Evolutionary conservation across 2,113 vertebrate genomes (phyloP).

Genomic region (Coptodon rendalli): DNA sequence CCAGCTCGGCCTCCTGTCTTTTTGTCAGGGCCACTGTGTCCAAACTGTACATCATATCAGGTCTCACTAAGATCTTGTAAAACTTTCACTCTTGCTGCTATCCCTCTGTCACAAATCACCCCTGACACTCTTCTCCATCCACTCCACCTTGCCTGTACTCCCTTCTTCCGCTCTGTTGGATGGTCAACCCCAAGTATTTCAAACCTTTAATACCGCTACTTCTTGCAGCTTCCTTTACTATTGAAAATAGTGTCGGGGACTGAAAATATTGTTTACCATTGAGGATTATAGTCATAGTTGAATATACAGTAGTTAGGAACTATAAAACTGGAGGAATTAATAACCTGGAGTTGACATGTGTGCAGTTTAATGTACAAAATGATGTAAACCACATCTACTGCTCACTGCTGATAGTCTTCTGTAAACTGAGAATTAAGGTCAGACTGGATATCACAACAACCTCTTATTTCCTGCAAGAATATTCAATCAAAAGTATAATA

Average conservation of each 20-base stretch:
- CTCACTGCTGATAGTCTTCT: background rate
- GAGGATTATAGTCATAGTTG: background rate
- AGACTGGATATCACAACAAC: background rate
- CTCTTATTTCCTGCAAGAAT: background rate
- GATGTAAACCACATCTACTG: background rate
- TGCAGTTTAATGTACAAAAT: background rate
- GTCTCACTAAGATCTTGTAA: background rate
- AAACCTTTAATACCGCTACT: background rate
- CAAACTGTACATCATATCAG: background rate
- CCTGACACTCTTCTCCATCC: background rate
- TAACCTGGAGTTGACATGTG: background rate
- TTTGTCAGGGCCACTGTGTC: background rate
- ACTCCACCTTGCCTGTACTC: accelerated
- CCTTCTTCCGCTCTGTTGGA: background rate
- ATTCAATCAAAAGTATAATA: background rate
- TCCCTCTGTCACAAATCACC: background rate
- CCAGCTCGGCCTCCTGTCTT: background rate
- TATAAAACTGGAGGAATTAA: background rate
- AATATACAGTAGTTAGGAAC: accelerated
- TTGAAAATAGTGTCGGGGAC: background rate
- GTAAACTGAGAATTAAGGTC: background rate
- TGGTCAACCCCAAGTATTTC: background rate
- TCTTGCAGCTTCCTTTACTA: background rate
- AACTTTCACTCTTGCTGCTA: background rate
- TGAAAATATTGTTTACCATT: background rate